These are phyloP conservation scores for Indicator indicator DNA, from an alignment of 2,113 vertebrate genomes.

Conservation along the genomic window DNA sequence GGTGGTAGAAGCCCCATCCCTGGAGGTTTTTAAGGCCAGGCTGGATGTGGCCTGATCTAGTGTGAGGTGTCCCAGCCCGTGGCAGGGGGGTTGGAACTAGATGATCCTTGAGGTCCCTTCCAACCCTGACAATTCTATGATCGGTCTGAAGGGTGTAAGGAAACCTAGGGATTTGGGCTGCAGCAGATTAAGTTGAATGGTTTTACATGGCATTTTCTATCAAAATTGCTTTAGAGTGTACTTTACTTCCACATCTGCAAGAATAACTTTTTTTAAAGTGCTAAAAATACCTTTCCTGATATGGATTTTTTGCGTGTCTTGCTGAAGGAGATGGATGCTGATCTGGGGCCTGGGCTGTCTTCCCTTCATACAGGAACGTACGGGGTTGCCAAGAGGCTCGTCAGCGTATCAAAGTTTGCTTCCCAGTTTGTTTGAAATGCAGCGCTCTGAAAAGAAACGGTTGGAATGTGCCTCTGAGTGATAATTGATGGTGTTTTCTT, in stretches of 20 bases:
- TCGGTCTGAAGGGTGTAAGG: background rate
- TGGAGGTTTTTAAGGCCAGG: no score
- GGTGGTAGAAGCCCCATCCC: no score
- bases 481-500: rapidly evolving
- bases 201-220: background rate
- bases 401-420: rapidly evolving
- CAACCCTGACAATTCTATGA: no score
- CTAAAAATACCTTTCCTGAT: rapidly evolving
- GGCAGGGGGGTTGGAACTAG: no score
- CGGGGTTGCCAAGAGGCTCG: rapidly evolving
- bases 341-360: rapidly evolving
- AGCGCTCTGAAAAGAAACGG: rapidly evolving
- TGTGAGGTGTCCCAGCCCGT: no score
- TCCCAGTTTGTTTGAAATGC: rapidly evolving
- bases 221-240: rapidly evolving
- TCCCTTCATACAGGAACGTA: rapidly evolving
- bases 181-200: background rate
- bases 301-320: rapidly evolving
- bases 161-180: background rate
- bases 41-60: no score
- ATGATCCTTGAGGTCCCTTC: no score
- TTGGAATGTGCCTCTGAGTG: rapidly evolving
- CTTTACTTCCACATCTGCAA: rapidly evolving
- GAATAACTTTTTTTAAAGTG: rapidly evolving
- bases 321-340: rapidly evolving